Conservation (phyloP, 2,113 vertebrate species). For the Charina bottae region DNA sequence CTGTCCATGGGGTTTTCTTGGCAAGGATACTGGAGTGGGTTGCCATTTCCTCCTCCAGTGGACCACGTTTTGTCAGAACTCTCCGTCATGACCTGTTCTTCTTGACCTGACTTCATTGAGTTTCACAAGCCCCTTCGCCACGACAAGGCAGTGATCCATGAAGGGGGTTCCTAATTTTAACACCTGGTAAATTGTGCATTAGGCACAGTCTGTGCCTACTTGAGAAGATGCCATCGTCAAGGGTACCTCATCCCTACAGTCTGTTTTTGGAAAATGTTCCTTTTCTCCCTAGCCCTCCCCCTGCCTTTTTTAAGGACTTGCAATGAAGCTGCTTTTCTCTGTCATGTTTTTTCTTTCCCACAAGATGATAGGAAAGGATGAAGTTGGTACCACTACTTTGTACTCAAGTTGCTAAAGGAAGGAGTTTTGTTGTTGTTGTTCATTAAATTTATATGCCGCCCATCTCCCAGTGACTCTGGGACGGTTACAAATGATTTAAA, state of each 20-base stretch:
- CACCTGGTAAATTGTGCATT: not conserved
- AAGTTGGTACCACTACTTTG: not conserved
- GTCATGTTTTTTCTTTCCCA: not conserved
- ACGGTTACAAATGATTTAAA: too few relatives aligned
- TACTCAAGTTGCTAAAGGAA: too few relatives aligned
- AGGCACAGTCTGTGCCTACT: not conserved
- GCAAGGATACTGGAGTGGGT: too few relatives aligned
- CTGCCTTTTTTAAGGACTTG: not conserved
- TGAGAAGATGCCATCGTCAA: not conserved
- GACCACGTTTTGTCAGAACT: too few relatives aligned
- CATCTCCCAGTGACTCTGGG: too few relatives aligned
- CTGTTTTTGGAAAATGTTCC: not conserved
- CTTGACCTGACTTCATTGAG: too few relatives aligned
- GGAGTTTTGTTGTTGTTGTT: not conserved
- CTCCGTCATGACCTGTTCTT: too few relatives aligned
- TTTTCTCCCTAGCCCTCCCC: not conserved
- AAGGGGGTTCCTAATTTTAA: too few relatives aligned
- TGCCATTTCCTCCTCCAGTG: too few relatives aligned
- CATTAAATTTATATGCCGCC: not conserved
- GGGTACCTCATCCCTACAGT: not conserved
- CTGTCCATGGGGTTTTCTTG: too few relatives aligned
- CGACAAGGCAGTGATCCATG: too few relatives aligned
- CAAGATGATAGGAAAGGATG: not conserved
- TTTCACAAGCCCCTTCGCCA: too few relatives aligned
- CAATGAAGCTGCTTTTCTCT: not conserved